Evolutionary conservation across 2,797 vertebrate genomes (phyloP), one percentile per base, ranked within the genome.

Genomic region (Platyrinchus mystaceus): DNA sequence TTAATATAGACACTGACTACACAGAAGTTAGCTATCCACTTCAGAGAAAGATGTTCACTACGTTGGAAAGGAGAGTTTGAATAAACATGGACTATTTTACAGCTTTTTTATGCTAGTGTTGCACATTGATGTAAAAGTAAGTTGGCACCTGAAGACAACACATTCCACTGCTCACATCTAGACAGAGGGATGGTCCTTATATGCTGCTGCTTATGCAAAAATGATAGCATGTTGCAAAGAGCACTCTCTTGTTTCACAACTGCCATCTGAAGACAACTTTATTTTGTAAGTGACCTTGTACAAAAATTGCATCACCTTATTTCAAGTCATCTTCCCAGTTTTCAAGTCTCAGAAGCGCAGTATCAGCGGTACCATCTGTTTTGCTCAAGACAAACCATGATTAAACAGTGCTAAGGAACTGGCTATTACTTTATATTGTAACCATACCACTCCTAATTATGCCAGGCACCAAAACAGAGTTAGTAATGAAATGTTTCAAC

Each of bases 301-400:
- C 53, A 76, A 91, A 89, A 95, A 84, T 79, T 96, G 37, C 93
- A 79, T 79, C 95, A 93, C 67, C 66, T 85, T 34, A 69, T 58
- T 70, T 82, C 66, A 79, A 79, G 73, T 14, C 7, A 84, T 84
- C 74, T 95, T 82, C 67, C 44, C 44, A 80, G 49, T 84, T 70
- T 84, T 86, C 82, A 79, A 18, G 46, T 32, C 66, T 82, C 58
- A 78, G 69, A 84, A 89, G 50, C 23, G 49, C 15, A 36, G 28
- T 66, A 89, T 66, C 84, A 71, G 47, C 1, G 0, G 11, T 44
- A 78, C 28, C 71, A 78, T 68, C 78, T 87, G 41, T 62, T 63
- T 81, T 69, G 55, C 82, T 84, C n/a, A 71, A 85, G 84, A 91
- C 12, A 58, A 89, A 76, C 7, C 49, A 62, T 2, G n/a, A 89